Conservation (phyloP, 2,888 invertebrate genomes). For the Troilus luridus region DNA sequence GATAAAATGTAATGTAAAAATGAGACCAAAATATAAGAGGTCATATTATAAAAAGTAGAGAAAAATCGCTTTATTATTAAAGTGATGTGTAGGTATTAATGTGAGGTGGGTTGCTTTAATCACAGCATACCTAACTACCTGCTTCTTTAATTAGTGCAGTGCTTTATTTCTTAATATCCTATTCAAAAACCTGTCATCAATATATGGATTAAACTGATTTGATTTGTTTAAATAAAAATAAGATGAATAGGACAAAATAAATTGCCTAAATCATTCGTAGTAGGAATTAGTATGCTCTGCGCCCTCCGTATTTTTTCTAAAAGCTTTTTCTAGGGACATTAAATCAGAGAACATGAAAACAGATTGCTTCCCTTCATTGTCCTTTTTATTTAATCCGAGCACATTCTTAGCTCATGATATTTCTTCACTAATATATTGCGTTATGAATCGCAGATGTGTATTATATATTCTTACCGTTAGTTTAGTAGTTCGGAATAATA, state of each 20-base stretch:
- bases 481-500: not conserved
- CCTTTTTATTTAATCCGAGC: not conserved
- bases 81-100: too few relatives aligned
- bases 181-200: not conserved
- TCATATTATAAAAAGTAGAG: too few relatives aligned
- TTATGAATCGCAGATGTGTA: not conserved
- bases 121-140: too few relatives aligned
- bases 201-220: not conserved
- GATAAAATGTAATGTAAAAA: too few relatives aligned
- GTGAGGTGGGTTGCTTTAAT: too few relatives aligned
- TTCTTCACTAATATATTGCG: not conserved
- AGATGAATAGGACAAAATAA: not conserved
- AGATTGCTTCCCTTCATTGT: not conserved
- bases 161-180: too few relatives aligned
- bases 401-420: not conserved
- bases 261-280: not conserved
- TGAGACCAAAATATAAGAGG: too few relatives aligned
- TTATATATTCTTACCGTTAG: not conserved
- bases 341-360: not conserved
- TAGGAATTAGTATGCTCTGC: not conserved
- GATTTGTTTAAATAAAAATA: not conserved
- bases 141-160: too few relatives aligned
- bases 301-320: not conserved
- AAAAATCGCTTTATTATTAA: too few relatives aligned
- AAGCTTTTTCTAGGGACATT: not conserved